These are phyloP conservation scores for Corticium candelabrum DNA, from an alignment of 37 sponge, comb jelly and placozoan species.

Conservation along the genomic window DNA sequence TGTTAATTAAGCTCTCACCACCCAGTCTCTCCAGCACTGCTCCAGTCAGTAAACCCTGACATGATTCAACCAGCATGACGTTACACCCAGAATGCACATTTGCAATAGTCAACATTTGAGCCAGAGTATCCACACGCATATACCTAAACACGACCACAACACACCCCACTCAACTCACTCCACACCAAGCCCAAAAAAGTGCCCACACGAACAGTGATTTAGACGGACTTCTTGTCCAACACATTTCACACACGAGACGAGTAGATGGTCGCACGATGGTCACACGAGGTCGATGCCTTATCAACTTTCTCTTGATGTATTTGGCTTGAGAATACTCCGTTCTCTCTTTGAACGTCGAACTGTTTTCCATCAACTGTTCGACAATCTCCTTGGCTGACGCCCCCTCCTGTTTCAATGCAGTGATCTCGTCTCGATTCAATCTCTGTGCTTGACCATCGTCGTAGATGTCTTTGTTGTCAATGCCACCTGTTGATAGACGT, in stretches of 20 bases:
- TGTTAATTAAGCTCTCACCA: no score
- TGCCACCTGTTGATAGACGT: not conserved
- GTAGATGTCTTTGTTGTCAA: not conserved
- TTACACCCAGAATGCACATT: constrained; percentile 52
- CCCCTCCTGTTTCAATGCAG: not conserved
- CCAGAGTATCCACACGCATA: constrained; percentile 52
- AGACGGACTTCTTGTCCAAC: constrained; percentile 23
- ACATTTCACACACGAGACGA: constrained; percentile 41
- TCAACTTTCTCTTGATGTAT: constrained; percentile 61
- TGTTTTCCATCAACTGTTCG: constrained; percentile 50
- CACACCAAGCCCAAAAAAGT: no score
- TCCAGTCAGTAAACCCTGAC: constrained; percentile 56
- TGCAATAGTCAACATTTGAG: constrained; percentile 60
- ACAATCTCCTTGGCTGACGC: constrained; percentile 38
- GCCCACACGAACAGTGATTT: constrained; percentile 42
- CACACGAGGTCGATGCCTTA: constrained; percentile 37
- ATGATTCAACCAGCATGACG: constrained; percentile 64
- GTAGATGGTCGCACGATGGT: constrained; percentile 40
- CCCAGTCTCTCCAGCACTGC: constrained; percentile 75
- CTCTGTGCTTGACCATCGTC: not conserved
- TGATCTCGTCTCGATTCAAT: not conserved
- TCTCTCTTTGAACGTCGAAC: constrained; percentile 49
- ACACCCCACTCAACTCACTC: constrained; percentile 1
- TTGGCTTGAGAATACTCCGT: constrained; percentile 74
- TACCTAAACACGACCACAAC: constrained; percentile 26